Conservation (phyloP, 1,140 invertebrate genomes). For the Brachionus manjavacas region DNA sequence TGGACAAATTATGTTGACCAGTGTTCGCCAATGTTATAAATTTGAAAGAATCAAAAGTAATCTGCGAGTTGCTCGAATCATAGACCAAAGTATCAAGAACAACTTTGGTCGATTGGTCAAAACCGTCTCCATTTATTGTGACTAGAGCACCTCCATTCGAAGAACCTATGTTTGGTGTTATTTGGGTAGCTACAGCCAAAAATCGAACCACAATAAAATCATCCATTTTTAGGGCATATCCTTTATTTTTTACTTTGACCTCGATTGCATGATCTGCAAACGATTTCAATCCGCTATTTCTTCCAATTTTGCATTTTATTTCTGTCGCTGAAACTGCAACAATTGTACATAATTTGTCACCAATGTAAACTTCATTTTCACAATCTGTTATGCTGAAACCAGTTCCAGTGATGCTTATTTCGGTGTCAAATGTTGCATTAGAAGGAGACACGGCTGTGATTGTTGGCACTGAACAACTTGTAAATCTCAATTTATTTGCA, state of each 20-base stretch:
- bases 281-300: not conserved
- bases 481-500: not conserved
- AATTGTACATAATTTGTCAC: not conserved
- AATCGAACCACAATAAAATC: not conserved
- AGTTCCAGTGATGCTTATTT: conserved; percentile 45
- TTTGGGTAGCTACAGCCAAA: not conserved
- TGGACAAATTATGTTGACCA: not conserved
- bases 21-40: not conserved
- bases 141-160: not conserved
- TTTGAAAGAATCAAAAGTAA: not conserved
- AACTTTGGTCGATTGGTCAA: conserved; percentile 41
- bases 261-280: not conserved
- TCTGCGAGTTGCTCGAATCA: conserved; percentile 9
- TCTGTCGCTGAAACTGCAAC: conserved; percentile 30
- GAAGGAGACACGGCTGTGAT: not conserved
- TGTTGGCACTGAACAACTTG: not conserved
- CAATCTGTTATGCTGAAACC: not conserved
- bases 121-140: not conserved
- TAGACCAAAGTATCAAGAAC: conserved; percentile 44
- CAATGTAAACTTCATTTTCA: not conserved
- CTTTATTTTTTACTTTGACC: conserved; percentile 11
- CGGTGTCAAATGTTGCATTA: not conserved
- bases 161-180: not conserved
- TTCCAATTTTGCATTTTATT: conserved; percentile 6
- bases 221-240: not conserved